Percentiles rank a stretch among this genome's conserved stretches.
These are phyloP conservation scores for Blastobasis adustella DNA, from an alignment of 2,888 invertebrate species.

Conservation along the genomic window DNA sequence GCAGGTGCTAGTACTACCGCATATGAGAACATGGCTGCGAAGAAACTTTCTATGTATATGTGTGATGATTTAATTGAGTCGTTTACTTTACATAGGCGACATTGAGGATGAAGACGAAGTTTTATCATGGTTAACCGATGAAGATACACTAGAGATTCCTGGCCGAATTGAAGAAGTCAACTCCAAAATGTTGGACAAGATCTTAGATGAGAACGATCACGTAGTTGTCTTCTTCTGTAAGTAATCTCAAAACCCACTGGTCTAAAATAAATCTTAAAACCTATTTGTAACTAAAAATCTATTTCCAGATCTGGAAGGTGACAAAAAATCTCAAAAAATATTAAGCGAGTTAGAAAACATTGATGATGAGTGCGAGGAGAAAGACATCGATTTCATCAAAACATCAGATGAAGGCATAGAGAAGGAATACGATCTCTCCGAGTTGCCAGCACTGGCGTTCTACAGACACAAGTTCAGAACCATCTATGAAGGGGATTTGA, in stretches of 20 bases:
- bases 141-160: conserved; percentile 91
- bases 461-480: conserved; percentile 92
- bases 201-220: conserved; percentile 89
- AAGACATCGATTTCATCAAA: conserved; percentile 93
- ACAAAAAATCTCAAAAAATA: conserved; percentile 91
- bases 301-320: conserved; percentile 87
- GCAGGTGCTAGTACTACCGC: too few species aligned
- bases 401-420: conserved; percentile 92
- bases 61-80: too few species aligned
- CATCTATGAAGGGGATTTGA: conserved; percentile 90
- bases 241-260: conserved; percentile 35
- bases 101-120: conserved; percentile 94
- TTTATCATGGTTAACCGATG: conserved; percentile 92
- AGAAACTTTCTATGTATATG: too few species aligned
- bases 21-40: too few species aligned
- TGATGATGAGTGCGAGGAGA: conserved; percentile 94
- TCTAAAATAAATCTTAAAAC: background rate
- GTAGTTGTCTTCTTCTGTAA: conserved; percentile 95
- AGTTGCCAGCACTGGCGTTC: conserved; percentile 88
- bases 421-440: conserved; percentile 89
- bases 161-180: conserved; percentile 96
- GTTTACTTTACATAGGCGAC: conserved; percentile 73
- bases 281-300: background rate
- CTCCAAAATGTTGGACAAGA: conserved; percentile 91
- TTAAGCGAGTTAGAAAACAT: conserved; percentile 92